phyloP scores from a whole-genome alignment of 2,113 vertebrate genomes.

The Pogona vitticeps region DNA sequence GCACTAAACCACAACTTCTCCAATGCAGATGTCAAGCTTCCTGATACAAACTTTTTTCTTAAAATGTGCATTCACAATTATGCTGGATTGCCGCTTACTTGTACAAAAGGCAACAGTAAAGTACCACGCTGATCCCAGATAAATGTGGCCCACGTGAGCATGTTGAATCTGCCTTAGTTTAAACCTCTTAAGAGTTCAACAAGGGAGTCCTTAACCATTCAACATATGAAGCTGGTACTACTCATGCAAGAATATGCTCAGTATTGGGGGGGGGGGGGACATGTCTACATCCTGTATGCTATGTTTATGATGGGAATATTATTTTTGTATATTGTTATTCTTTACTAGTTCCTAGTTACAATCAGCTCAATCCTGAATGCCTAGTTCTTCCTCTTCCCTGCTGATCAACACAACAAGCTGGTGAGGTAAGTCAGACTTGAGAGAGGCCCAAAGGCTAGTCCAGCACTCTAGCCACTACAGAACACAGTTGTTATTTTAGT shows the following conservation, averaged over 20 bases:
- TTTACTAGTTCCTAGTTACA: no score
- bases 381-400: no score
- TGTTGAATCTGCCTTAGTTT: not conserved
- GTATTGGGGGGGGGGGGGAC: not conserved
- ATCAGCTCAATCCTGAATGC: no score
- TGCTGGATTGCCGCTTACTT: conserved; percentile 50
- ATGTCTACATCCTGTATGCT: not conserved
- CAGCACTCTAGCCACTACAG: not conserved
- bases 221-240: not conserved
- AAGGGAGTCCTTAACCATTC: not conserved
- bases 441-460: not conserved
- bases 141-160: not conserved
- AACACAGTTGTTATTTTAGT: not conserved
- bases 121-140: no score
- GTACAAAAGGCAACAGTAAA: not conserved
- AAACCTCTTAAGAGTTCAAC: not conserved
- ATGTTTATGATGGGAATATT: not conserved
- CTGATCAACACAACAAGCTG: no score
- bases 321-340: no score
- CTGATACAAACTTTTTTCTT: conserved; percentile 43
- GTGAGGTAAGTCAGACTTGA: not conserved
- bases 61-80: conserved; percentile 50
- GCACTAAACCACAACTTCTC: conserved; percentile 86
- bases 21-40: conserved; percentile 47
- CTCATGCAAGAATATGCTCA: not conserved